A percentile compares a stretch with the other conserved stretches of the same genome.
Evolutionary conservation across 2,888 invertebrate species (phyloP).

Genomic region (Leucophora obtusa): DNA sequence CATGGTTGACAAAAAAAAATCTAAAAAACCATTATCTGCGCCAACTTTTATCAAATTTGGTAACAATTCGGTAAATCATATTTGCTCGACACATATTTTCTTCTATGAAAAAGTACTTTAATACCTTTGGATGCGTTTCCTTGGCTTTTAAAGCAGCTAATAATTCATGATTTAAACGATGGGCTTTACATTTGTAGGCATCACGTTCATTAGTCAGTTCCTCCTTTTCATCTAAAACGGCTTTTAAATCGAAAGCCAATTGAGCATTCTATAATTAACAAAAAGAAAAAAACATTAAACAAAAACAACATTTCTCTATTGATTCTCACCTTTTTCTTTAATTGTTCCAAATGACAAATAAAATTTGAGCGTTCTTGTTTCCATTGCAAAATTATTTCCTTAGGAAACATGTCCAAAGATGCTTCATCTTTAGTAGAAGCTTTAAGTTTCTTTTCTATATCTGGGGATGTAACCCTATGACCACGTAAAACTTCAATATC

Average conservation of each 20-base stretch:
- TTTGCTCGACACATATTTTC: no score
- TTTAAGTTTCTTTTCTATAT: constrained; percentile 33
- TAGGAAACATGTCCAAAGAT: constrained; percentile 24
- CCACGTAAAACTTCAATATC: constrained; percentile 83
- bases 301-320: background rate
- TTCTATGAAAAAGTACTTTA: no score
- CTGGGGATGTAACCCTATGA: constrained; percentile 33
- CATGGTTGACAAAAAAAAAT: no score
- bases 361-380: constrained; percentile 76
- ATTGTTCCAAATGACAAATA: constrained; percentile 76
- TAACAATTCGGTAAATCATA: no score
- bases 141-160: constrained; percentile 82
- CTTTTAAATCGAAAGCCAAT: constrained; percentile 86
- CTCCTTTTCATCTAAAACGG: constrained; percentile 90
- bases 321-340: constrained; percentile 72
- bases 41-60: no score
- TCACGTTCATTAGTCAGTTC: constrained; percentile 89
- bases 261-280: constrained; percentile 82
- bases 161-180: constrained; percentile 89
- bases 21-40: no score
- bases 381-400: constrained; percentile 70
- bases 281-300: background rate
- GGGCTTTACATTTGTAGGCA: constrained; percentile 90
- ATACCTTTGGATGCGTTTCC: constrained; percentile 75
- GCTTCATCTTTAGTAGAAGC: constrained; percentile 33